Evolutionary conservation across 2,888 invertebrate genomes (phyloP).

Genomic region (Patella pellucida): DNA sequence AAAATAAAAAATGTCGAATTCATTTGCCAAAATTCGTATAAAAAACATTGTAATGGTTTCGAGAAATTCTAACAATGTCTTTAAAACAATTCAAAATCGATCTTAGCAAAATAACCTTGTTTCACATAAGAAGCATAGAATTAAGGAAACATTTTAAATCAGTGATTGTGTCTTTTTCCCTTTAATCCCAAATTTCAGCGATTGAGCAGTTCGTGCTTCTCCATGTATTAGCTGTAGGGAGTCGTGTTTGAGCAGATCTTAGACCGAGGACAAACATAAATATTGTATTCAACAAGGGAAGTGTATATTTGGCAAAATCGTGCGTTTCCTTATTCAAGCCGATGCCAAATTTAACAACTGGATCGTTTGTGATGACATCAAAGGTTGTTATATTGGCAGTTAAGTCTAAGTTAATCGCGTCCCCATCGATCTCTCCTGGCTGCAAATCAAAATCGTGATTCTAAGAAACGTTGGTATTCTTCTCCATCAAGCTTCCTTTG

Average conservation of each 20-base stretch:
- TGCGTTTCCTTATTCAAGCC: constrained; percentile 10
- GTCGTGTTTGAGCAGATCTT: not conserved
- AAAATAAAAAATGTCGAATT: too few species aligned
- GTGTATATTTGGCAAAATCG: constrained; percentile 11
- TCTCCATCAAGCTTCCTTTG: not conserved
- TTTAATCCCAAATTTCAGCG: too few species aligned
- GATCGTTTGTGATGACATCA: constrained; percentile 10
- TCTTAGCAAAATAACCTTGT: too few species aligned
- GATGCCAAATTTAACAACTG: constrained; percentile 4
- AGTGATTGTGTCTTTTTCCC: too few species aligned
- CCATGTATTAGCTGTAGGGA: not conserved
- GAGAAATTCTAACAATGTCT: too few species aligned
- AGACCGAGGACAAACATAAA: not conserved
- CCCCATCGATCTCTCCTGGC: not conserved
- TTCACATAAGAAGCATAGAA: too few species aligned
- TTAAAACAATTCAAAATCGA: too few species aligned
- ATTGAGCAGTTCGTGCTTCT: not conserved
- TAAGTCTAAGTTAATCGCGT: constrained; percentile 9
- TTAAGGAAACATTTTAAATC: too few species aligned
- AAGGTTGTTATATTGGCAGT: constrained; percentile 12
- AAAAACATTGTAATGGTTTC: too few species aligned
- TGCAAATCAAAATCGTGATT: constrained; percentile 3
- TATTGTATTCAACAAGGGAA: constrained; percentile 5
- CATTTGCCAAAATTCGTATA: too few species aligned
- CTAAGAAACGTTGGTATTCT: not conserved